A percentile compares a stretch with the other conserved stretches of the same genome.
Conservation (phyloP, 2,797 vertebrate genomes). For the Pempheris klunzingeri region DNA sequence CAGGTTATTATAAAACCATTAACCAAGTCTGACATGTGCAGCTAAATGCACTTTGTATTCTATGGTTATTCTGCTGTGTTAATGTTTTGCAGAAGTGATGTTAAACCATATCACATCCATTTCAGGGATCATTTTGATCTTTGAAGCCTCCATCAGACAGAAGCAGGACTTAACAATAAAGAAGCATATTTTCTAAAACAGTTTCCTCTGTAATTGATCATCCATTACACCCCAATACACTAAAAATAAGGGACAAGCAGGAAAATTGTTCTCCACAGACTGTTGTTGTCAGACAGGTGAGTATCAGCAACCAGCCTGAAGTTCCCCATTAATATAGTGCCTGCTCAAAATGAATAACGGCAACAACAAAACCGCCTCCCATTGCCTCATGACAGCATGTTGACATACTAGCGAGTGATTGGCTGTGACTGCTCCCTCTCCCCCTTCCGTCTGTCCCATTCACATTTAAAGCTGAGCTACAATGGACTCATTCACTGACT, state of each 20-base stretch:
- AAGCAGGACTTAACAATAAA: slow-evolving; percentile 54
- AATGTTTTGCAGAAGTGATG: slow-evolving; percentile 13
- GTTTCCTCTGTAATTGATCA: slow-evolving; percentile 4
- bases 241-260: background rate
- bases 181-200: slow-evolving; percentile 59
- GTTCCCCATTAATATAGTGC: background rate
- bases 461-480: slow-evolving; percentile 59
- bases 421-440: slow-evolving; percentile 54
- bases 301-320: background rate
- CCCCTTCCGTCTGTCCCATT: slow-evolving; percentile 34
- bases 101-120: slow-evolving; percentile 20
- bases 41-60: slow-evolving; percentile 36
- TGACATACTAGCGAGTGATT: slow-evolving; percentile 59
- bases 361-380: slow-evolving; percentile 9
- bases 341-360: slow-evolving; percentile 4
- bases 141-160: background rate
- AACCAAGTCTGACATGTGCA: slow-evolving; percentile 1
- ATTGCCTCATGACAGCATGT: slow-evolving; percentile 9
- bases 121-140: slow-evolving; percentile 20
- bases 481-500: slow-evolving; percentile 28
- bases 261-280: background rate
- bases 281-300: background rate
- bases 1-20: background rate
- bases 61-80: background rate
- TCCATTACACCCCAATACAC: background rate